Base-by-base conservation (phyloP, 2,797 vertebrate genomes). In the Alectoris magna region DNA sequence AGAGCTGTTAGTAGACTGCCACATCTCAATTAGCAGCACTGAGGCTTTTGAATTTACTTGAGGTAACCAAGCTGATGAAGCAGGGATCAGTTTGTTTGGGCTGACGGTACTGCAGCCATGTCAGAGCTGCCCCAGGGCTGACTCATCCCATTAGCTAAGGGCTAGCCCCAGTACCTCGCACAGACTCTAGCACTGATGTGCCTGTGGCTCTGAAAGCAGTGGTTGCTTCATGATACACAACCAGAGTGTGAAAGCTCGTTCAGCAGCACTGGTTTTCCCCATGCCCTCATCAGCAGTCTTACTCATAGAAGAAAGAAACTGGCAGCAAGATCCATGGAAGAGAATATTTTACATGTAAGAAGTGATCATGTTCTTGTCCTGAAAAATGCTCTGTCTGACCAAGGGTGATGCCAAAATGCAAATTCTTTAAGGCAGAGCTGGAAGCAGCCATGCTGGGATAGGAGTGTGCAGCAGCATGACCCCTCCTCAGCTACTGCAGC, bases 241-340 rank as follows among this genome's bases (percentile, higher is more conserved):
- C 38, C 15, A 0, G 1, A 56, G 7, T 12, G 18, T 39, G 21
- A 36, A 75, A 5, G 26, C 5, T 9, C 8, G 43, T 67, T 67
- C 0, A 0, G 27, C 6, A 4, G 27, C 23, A 24, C 48, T 2
- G 72, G 49, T 85, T 64, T 78, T 41, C 14, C n/a, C 62, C 0
- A 0, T 1, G 1, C 16, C 29, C 64, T 46, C 23, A 6, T 63
- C 76, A 51, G 63, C 51, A 7, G 3, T 31, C 18, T 39, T 70
- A 0, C 16, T 72, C 0, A 1, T 38, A 56, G 24, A 43, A 70
- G 56, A 91, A 60, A 41, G 1, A 5, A 88, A 56, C 48, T 49
- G 48, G 7, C 43, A 75, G 38, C 59, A n/a, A 72, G 7, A 56
- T 63, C 60, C 7, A 1, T 2, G 0, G 15, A 60, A 70, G 48